Base-by-base conservation (phyloP, 2,797 vertebrate genomes). In the Adrianichthys oophorus region DNA sequence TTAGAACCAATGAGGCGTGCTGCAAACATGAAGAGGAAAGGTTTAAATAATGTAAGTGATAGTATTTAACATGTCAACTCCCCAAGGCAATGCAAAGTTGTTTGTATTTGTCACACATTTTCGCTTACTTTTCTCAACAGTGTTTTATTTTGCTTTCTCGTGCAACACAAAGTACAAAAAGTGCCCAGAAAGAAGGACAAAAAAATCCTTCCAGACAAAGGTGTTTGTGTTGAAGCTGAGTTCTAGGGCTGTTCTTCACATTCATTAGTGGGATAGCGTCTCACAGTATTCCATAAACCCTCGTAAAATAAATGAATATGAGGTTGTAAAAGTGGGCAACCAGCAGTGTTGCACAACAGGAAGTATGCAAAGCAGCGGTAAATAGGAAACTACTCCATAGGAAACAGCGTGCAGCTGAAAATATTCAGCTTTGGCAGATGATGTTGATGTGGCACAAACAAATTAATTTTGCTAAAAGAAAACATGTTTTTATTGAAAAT, bases 311-410 rank as follows among this genome's bases (percentile, higher is more conserved):
- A 63, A 68, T 56, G 42, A 48, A 56, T 19, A 52, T 14, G 48
- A 59, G 60, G 44, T 52, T 62, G 52, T 66, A 40, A 70, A 74
- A 23, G 47, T 26, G 4, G 13, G 5, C 40, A 17, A 52, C 41
- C 32, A 1, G 3, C 47, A 5, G 15, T 48, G 19, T 21, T 45
- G 7, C 21, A 26, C 4, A 4, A 32, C 62, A 52, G 18, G 18
- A 60, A 59, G 52, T 59, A 81, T 52, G 19, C 21, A 50, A 14
- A 49, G 45, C 41, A 6, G 55, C 17, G 24, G 15, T 41, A 59
- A 47, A 32, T 32, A 26, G 5, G 49, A 52, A 42, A 10, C 52
- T 29, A 12, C 10, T 62, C 56, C 76, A 73, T 45, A 62, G 65
- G n/a, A 49, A 70, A 57, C 8, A 0, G 8, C 8, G 32, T 32